A percentile compares a stretch with the other conserved stretches of the same genome.
Evolutionary conservation across 1,140 invertebrate species (phyloP).

Genomic region (Hyles vespertilio): DNA sequence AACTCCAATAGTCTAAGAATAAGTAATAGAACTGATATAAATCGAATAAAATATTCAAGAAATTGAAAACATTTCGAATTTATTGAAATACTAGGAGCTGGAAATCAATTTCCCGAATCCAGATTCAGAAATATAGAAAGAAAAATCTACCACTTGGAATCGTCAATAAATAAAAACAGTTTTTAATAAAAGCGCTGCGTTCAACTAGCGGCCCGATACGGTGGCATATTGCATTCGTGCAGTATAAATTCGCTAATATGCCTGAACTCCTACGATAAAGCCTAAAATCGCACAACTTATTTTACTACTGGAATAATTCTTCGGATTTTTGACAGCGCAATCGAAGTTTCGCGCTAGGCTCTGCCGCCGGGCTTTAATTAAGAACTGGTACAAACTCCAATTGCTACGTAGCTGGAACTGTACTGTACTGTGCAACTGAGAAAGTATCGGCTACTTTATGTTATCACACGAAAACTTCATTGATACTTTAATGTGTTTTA

Average conservation of each 20-base stretch:
- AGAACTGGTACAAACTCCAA: conserved; percentile 48
- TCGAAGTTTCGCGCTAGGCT: conserved; percentile 70
- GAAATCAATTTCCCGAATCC: conserved; percentile 9
- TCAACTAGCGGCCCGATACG: conserved; percentile 46
- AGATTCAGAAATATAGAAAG: conserved; percentile 20
- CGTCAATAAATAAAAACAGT: conserved; percentile 72
- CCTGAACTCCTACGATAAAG: conserved; percentile 71
- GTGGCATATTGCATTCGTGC: conserved; percentile 67
- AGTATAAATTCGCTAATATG: conserved; percentile 72
- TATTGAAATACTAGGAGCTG: too few species aligned
- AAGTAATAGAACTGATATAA: background rate
- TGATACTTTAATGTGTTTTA: conserved; percentile 26
- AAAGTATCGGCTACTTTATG: conserved; percentile 32
- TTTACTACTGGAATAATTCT: conserved; percentile 71
- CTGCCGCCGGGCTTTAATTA: conserved; percentile 64
- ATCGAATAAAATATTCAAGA: background rate
- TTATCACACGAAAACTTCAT: conserved; percentile 30
- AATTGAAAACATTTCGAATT: too few species aligned
- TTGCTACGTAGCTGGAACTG: conserved; percentile 21
- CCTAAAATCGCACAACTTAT: conserved; percentile 72
- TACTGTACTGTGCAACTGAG: conserved; percentile 26
- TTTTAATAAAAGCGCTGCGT: conserved; percentile 69
- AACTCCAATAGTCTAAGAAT: background rate
- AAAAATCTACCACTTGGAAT: conserved; percentile 41
- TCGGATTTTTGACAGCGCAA: conserved; percentile 74